phyloP scores from a whole-genome alignment of 2,888 invertebrate genomes.

The Lumbricus terrestris region DNA sequence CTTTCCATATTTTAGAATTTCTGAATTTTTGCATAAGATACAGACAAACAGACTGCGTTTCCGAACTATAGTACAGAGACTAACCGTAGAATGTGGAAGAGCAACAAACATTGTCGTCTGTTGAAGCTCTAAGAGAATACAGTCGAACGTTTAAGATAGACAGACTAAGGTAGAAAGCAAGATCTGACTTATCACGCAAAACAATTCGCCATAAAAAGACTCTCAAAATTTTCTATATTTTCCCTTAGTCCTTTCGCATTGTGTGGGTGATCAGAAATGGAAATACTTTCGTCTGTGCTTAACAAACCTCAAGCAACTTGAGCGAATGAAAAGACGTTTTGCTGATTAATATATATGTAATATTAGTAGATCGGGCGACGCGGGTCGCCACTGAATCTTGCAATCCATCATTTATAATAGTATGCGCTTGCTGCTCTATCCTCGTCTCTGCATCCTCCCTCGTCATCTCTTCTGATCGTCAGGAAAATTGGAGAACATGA shows the following conservation, averaged over 20 bases:
- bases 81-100: not conserved
- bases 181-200: not conserved
- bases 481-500: slow-evolving; percentile 3
- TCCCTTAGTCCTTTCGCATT: not conserved
- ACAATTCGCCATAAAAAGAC: not conserved
- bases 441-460: not conserved
- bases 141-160: not conserved
- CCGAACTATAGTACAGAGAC: too few relatives aligned
- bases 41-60: not conserved
- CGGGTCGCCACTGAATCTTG: not conserved
- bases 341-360: too few relatives aligned
- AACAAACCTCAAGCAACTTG: not conserved
- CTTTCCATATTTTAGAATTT: too few relatives aligned
- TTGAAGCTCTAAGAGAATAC: not conserved
- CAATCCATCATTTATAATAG: not conserved
- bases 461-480: not conserved
- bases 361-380: not conserved
- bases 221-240: not conserved
- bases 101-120: not conserved
- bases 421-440: not conserved
- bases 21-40: not conserved
- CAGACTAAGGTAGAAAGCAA: not conserved
- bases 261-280: not conserved
- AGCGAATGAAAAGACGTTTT: not conserved
- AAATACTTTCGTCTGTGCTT: not conserved